A percentile compares a stretch with the other conserved stretches of the same genome.
phyloP scores from a whole-genome alignment of 2,797 vertebrate genomes.

The Coregonus suidteri region DNA sequence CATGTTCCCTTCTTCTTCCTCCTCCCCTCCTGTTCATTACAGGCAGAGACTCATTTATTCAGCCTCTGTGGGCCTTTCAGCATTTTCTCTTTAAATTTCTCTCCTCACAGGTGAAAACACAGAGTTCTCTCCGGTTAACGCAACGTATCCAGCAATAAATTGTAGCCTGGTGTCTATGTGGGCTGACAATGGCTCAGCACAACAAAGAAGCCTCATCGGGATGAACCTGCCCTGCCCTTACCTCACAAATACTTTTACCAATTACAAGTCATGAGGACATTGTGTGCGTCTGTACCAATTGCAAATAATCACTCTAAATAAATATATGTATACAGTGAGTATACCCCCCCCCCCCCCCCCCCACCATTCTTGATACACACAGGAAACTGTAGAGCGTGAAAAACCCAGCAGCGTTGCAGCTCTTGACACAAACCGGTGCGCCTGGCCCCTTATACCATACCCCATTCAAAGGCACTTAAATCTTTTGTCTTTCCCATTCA shows the following conservation, averaged over 20 bases:
- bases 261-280: not conserved
- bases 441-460: no score
- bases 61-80: constrained; percentile 48
- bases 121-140: constrained; percentile 58
- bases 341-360: no score
- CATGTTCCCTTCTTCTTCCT: constrained; percentile 37
- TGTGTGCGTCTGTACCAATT: not conserved
- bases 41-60: constrained; percentile 58
- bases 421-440: no score
- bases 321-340: no score
- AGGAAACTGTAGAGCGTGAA: no score
- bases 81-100: constrained; percentile 52
- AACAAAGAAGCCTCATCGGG: constrained; percentile 25
- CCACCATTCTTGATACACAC: no score
- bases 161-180: constrained; percentile 26
- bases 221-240: constrained; percentile 15
- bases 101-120: constrained; percentile 31
- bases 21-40: constrained; percentile 46
- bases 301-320: no score
- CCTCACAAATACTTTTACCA: constrained; percentile 14
- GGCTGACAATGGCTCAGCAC: constrained; percentile 17
- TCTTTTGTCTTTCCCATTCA: no score
- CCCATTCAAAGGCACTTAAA: no score
- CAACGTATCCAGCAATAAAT: constrained; percentile 50
- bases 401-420: no score